phyloP scores from a whole-genome alignment of 2,888 invertebrate species.

The Synergus gifuensis region DNA sequence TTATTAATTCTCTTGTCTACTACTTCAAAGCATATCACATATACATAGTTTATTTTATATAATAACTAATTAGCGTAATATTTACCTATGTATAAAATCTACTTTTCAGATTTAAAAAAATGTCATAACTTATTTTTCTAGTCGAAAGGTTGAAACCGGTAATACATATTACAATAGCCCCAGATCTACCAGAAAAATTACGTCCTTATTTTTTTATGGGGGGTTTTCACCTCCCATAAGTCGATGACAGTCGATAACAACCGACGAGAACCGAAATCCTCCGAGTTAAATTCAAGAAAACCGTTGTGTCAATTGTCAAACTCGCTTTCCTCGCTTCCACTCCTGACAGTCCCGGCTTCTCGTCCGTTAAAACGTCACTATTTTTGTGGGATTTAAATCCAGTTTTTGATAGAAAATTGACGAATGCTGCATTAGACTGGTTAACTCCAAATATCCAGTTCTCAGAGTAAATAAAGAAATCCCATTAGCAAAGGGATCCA shows the following conservation, averaged over 20 bases:
- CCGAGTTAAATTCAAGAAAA: conserved; percentile 6
- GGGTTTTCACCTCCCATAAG: no score
- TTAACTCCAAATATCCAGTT: neutral
- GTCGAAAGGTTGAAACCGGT: no score
- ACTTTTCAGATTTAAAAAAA: no score
- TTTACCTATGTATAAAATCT: no score
- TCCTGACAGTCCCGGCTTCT: no score
- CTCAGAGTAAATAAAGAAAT: neutral
- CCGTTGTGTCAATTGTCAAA: neutral
- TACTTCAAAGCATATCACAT: neutral
- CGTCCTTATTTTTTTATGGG: no score
- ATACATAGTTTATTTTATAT: no score
- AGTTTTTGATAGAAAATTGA: neutral
- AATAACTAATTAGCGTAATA: no score
- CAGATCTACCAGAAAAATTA: no score
- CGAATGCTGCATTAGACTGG: neutral
- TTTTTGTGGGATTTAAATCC: neutral
- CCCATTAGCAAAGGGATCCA: neutral
- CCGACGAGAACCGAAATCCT: neutral
- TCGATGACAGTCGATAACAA: no score
- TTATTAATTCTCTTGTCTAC: neutral
- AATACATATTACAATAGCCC: no score
- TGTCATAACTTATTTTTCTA: no score
- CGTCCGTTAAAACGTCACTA: neutral
- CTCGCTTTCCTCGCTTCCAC: neutral